Evolutionary conservation across 2,888 invertebrate genomes (phyloP).

Genomic region (Dorcus hopei): DNA sequence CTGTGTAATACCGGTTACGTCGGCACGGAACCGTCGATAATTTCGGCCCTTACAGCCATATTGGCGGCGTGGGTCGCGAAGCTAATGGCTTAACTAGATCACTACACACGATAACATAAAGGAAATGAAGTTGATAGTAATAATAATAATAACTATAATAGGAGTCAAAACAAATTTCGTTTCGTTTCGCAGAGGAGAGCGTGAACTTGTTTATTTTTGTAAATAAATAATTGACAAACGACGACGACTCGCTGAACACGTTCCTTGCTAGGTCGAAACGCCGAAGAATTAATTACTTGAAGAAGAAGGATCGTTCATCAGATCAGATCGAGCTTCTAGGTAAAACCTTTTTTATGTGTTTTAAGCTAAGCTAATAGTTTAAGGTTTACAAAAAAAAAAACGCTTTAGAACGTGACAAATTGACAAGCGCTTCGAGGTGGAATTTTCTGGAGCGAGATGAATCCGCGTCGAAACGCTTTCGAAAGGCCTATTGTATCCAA

Average conservation of each 20-base stretch:
- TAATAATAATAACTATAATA: background rate
- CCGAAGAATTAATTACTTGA: background rate
- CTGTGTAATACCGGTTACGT: slow-evolving; percentile 65
- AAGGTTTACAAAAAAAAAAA: background rate
- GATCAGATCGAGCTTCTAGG: too few species aligned
- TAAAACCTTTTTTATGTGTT: too few species aligned
- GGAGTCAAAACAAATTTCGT: background rate
- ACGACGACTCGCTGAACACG: background rate
- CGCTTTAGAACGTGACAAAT: background rate
- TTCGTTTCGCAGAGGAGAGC: background rate
- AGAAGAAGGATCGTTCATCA: too few species aligned
- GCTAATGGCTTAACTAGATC: slow-evolving; percentile 1
- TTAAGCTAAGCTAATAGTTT: background rate
- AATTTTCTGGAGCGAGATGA: too few species aligned
- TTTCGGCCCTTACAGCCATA: slow-evolving; percentile 2
- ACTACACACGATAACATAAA: slow-evolving; percentile 5
- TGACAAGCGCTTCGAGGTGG: too few species aligned
- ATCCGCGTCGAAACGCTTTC: too few species aligned
- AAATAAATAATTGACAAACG: background rate
- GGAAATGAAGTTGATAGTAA: background rate
- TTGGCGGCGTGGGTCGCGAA: slow-evolving; percentile 9
- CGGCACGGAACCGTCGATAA: slow-evolving; percentile 7
- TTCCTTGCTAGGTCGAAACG: background rate
- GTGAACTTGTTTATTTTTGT: background rate
- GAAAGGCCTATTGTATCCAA: too few species aligned